Conservation (phyloP, 1,140 invertebrate species). For the Trypoxylus dichotomus region DNA sequence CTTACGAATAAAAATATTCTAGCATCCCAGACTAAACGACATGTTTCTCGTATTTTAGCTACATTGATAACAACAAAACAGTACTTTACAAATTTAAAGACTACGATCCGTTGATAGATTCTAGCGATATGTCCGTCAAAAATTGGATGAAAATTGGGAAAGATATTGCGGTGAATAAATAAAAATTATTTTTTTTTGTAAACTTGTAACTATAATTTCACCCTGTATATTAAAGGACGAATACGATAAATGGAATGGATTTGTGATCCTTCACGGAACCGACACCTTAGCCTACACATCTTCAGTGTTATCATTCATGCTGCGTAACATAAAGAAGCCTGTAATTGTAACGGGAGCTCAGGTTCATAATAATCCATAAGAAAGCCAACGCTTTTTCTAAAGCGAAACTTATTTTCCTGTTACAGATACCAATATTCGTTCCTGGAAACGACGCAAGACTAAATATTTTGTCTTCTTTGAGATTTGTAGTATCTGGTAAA, state of each 20-base stretch:
- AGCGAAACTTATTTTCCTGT: background rate
- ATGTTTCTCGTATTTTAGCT: background rate
- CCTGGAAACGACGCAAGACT: conserved; percentile 87
- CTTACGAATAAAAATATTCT: too few relatives aligned
- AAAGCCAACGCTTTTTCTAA: background rate
- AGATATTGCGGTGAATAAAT: conserved; percentile 75
- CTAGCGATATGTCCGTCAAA: conserved; percentile 88
- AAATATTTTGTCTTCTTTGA: conserved; percentile 88
- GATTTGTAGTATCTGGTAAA: conserved; percentile 86
- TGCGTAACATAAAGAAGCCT: conserved; percentile 92
- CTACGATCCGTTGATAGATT: conserved; percentile 89
- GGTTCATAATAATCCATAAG: conserved; percentile 51
- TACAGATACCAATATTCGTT: conserved; percentile 63
- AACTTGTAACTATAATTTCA: background rate
- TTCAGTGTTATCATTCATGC: conserved; percentile 93
- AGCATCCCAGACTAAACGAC: too few relatives aligned
- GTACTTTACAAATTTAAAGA: conserved; percentile 75
- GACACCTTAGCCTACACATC: conserved; percentile 96
- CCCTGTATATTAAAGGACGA: conserved; percentile 42
- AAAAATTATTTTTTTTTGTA: background rate
- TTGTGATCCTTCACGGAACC: conserved; percentile 95
- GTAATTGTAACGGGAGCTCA: conserved; percentile 94
- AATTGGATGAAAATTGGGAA: conserved; percentile 88
- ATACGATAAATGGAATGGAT: conserved; percentile 81
- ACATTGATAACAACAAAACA: background rate